These are phyloP conservation scores for Drosophila tripunctata DNA, from an alignment of 2,888 invertebrate genomes.

Conservation along the genomic window DNA sequence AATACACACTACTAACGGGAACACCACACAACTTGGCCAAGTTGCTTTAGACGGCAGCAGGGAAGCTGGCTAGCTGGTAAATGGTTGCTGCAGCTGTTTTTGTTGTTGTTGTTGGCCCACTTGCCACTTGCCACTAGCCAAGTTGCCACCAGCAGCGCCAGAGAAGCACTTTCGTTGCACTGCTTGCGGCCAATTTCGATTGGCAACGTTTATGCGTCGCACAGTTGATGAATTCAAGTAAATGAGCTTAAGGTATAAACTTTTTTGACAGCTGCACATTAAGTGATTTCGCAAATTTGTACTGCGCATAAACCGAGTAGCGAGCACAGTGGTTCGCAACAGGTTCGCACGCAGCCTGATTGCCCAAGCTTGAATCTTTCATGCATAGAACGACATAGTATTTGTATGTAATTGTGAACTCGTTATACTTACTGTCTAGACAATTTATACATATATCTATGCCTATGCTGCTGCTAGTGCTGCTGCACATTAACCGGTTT, in stretches of 20 bases:
- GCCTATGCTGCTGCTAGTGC: conserved; percentile 13
- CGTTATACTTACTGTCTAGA: conserved; percentile 33
- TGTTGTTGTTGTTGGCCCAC: conserved; percentile 47
- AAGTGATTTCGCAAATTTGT: no score
- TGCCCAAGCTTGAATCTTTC: conserved; percentile 50
- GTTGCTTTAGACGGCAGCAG: conserved; percentile 3
- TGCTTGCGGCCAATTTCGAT: conserved; percentile 21
- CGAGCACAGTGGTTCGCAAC: conserved; percentile 32
- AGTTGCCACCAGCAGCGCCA: conserved; percentile 31
- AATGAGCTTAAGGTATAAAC: no score
- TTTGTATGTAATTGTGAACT: conserved; percentile 12
- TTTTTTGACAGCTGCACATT: not conserved
- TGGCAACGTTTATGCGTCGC: not conserved
- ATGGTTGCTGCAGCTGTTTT: not conserved
- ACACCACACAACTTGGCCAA: conserved; percentile 6
- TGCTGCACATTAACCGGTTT: conserved; percentile 29
- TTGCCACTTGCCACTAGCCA: conserved; percentile 20
- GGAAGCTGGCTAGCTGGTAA: conserved; percentile 7
- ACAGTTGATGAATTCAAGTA: not conserved
- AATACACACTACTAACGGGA: conserved; percentile 24
- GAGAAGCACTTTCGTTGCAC: conserved; percentile 56
- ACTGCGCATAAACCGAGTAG: not conserved
- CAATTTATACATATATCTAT: conserved; percentile 28
- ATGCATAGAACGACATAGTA: conserved; percentile 33
- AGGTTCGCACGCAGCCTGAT: conserved; percentile 61